Evolutionary conservation across 1,140 invertebrate genomes (phyloP).

Genomic region (Microvelia longipes): DNA sequence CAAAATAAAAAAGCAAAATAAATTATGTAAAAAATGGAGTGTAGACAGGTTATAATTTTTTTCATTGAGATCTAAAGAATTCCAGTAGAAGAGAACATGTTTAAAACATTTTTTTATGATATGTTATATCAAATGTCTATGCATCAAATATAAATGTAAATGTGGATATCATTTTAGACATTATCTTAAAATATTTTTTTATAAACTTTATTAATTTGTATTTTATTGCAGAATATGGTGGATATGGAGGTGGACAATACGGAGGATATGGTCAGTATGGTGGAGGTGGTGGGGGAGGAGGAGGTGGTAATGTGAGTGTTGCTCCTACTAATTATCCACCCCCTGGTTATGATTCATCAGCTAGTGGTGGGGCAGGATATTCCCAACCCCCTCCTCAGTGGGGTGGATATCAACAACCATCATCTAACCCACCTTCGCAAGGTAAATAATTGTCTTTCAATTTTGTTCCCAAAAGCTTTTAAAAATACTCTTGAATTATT

Average conservation of each 20-base stretch:
- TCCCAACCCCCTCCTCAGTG: not conserved
- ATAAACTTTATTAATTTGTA: not conserved
- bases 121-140: no score
- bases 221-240: not conserved
- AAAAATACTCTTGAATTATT: no score
- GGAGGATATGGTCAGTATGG: not conserved
- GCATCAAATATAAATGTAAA: no score
- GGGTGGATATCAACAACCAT: not conserved
- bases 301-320: not conserved
- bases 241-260: not conserved
- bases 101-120: no score
- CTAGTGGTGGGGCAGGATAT: not conserved
- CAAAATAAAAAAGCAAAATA: no score
- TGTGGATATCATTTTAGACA: conserved; percentile 8
- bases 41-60: no score
- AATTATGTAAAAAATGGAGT: no score
- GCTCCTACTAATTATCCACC: not conserved
- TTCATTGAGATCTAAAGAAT: no score
- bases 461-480: no score
- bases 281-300: not conserved
- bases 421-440: not conserved
- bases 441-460: no score
- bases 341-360: not conserved
- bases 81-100: no score
- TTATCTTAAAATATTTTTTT: conserved; percentile 3